These are phyloP conservation scores for Berghia stephanieae DNA, from an alignment of 1,140 invertebrate genomes.

Conservation along the genomic window DNA sequence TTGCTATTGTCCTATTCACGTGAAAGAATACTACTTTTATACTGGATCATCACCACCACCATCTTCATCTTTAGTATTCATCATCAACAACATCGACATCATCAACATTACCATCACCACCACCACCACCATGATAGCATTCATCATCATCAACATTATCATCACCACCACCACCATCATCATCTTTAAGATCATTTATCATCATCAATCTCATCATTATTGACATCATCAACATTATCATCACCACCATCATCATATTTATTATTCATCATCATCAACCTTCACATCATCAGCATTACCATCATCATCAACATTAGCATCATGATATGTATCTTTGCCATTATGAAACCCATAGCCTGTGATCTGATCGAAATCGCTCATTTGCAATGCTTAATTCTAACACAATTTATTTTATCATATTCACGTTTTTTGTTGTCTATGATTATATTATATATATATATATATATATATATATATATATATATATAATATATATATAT, in stretches of 20 bases:
- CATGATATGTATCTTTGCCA: neutral
- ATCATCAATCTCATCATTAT: neutral
- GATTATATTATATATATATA: neutral
- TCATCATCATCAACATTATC: neutral
- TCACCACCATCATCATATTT: neutral
- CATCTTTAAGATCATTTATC: neutral
- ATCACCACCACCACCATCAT: neutral
- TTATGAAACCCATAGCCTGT: neutral
- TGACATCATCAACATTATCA: neutral
- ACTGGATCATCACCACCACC: too few species aligned
- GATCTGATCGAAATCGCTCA: neutral
- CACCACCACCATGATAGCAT: neutral
- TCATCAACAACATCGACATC: conserved; percentile 13
- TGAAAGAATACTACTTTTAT: too few species aligned
- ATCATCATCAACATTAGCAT: neutral
- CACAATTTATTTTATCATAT: neutral
- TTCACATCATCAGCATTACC: neutral
- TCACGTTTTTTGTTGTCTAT: neutral
- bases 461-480: neutral
- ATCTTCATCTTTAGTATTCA: too few species aligned
- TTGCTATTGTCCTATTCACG: too few species aligned
- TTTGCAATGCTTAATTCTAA: neutral
- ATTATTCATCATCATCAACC: neutral
- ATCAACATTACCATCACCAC: neutral
- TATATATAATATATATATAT: neutral